phyloP scores from a whole-genome alignment of 2,888 invertebrate genomes.

The Pseudoips prasinana region DNA sequence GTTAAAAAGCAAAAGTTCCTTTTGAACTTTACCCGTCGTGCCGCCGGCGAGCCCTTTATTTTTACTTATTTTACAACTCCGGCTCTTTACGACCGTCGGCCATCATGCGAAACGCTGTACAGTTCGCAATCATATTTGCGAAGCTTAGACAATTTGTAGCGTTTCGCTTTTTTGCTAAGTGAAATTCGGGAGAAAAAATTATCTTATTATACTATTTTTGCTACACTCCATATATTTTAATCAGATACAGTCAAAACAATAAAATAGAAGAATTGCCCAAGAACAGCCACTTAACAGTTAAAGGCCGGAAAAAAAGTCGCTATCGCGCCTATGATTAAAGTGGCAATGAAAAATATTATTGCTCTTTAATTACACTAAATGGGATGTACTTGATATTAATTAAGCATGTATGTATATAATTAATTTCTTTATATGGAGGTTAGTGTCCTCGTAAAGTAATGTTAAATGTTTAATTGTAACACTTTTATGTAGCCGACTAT shows the following conservation, averaged over 20 bases:
- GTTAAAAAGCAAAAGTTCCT: conserved; percentile 75
- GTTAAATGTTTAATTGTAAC: conserved; percentile 16
- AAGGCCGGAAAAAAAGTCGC: conserved; percentile 5
- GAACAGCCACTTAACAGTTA: conserved; percentile 1
- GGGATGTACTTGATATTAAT: conserved; percentile 29
- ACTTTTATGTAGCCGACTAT: conserved; percentile 11
- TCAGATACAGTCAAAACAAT: conserved; percentile 7
- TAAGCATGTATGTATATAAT: conserved; percentile 23
- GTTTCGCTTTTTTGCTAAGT: conserved; percentile 24
- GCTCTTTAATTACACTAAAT: conserved; percentile 27
- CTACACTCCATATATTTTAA: conserved; percentile 14
- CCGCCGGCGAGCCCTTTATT: conserved; percentile 59
- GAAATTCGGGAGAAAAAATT: conserved; percentile 19
- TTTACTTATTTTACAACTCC: conserved; percentile 66
- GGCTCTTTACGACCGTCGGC: conserved; percentile 60
- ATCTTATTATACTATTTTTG: conserved; percentile 7
- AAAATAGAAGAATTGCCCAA: conserved; percentile 2
- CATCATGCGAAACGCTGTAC: conserved; percentile 57
- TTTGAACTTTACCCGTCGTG: conserved; percentile 59
- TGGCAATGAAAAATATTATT: conserved; percentile 28
- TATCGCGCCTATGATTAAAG: conserved; percentile 14
- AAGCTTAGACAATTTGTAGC: conserved; percentile 27
- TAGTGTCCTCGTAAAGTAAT: conserved; percentile 26
- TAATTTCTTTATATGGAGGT: conserved; percentile 25
- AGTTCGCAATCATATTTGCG: conserved; percentile 44